Evolutionary conservation across 2,113 vertebrate species (phyloP).

Genomic region (Bettongia penicillata): DNA sequence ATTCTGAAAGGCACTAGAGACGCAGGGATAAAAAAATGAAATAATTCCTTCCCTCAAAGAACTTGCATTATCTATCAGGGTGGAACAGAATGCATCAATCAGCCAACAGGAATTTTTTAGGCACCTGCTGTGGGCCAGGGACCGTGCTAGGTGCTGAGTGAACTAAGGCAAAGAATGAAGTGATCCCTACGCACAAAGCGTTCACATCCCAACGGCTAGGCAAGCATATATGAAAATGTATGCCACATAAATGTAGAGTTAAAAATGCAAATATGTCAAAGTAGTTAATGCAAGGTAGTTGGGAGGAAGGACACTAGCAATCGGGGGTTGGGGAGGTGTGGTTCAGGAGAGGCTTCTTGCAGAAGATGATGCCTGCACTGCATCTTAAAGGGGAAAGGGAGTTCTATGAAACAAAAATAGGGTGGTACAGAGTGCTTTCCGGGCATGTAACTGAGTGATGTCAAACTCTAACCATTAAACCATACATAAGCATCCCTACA

Average conservation of each 20-base stretch:
- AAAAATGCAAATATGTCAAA: not conserved
- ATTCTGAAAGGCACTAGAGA: no score
- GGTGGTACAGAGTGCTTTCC: not conserved
- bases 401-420: not conserved
- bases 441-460: not conserved
- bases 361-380: not conserved
- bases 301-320: not conserved
- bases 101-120: not conserved
- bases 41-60: not conserved
- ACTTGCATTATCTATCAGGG: not conserved
- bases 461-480: not conserved
- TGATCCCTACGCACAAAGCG: not conserved
- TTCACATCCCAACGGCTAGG: not conserved
- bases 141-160: not conserved
- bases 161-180: not conserved
- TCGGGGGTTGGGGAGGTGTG: not conserved
- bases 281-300: not conserved
- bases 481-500: not conserved
- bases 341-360: not conserved
- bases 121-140: not conserved
- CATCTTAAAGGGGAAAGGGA: not conserved
- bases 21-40: not conserved
- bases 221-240: not conserved
- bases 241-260: not conserved
- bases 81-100: not conserved